A percentile compares a stretch with the other conserved stretches of the same genome.
phyloP scores from a whole-genome alignment of 1,140 invertebrate genomes.

The Papilio glaucus region DNA sequence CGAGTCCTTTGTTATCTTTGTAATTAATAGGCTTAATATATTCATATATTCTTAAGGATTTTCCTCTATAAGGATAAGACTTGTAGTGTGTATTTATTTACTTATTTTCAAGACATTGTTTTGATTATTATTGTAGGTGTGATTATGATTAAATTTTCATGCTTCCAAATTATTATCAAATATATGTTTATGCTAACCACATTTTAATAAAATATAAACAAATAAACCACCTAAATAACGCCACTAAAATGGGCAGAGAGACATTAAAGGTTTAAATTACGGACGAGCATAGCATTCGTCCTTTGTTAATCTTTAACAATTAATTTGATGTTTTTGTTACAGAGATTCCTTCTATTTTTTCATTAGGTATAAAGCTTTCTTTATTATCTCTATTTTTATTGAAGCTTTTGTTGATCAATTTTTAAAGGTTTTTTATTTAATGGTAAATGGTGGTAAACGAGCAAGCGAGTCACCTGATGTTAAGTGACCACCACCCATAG shows the following conservation, averaged over 20 bases:
- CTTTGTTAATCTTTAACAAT: conserved; percentile 22
- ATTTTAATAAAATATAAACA: conserved; percentile 9
- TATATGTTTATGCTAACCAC: background rate
- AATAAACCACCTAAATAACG: conserved; percentile 3
- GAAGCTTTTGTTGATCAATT: background rate
- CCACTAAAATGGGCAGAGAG: background rate
- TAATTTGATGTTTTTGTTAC: conserved; percentile 15
- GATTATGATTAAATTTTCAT: background rate
- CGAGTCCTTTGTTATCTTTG: conserved; percentile 62
- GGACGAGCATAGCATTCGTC: conserved; percentile 8
- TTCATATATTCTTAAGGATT: conserved; percentile 47
- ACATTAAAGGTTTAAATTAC: conserved; percentile 26
- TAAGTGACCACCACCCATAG: too few species aligned
- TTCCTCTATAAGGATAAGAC: conserved; percentile 46
- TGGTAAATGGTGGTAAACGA: too few species aligned
- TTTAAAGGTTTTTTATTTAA: too few species aligned
- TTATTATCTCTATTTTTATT: background rate
- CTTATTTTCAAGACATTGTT: background rate
- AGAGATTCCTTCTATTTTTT: conserved; percentile 14
- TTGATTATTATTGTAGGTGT: background rate
- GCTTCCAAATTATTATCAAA: background rate
- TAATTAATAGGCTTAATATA: conserved; percentile 61
- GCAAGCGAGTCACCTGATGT: too few species aligned
- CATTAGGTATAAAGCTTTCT: background rate
- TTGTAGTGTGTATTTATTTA: background rate